A percentile compares a stretch with the other conserved stretches of the same genome.
These are phyloP conservation scores for Perca schrenkii DNA, from an alignment of 2,113 vertebrate genomes.

Conservation along the genomic window DNA sequence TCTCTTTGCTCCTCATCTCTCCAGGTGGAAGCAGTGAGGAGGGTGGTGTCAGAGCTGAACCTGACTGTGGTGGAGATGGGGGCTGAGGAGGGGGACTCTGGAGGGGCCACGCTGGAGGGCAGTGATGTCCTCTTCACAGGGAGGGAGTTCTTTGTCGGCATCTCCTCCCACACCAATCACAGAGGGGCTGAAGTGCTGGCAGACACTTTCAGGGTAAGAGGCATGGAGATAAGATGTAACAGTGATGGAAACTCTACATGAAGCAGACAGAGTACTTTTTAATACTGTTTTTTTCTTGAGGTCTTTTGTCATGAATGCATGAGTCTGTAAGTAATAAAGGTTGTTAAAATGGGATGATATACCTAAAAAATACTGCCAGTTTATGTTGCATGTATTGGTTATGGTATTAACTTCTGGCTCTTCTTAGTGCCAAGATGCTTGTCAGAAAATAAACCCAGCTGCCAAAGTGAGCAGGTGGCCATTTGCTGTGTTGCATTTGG, in stretches of 20 bases:
- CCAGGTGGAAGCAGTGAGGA: slow-evolving; percentile 88
- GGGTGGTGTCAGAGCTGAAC: slow-evolving; percentile 89
- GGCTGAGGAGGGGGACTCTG: slow-evolving; percentile 77
- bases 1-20: not conserved
- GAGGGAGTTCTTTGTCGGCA: slow-evolving; percentile 92
- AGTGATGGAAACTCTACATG: not conserved
- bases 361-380: no score
- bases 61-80: slow-evolving; percentile 88
- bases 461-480: slow-evolving; percentile 69
- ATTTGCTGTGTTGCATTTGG: slow-evolving; percentile 54
- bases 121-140: slow-evolving; percentile 93
- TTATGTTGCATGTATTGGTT: no score
- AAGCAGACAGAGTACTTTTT: not conserved
- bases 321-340: not conserved
- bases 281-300: not conserved
- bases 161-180: slow-evolving; percentile 93
- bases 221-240: not conserved
- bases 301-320: not conserved
- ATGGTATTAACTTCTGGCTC: no score
- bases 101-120: slow-evolving; percentile 90
- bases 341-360: not conserved
- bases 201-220: slow-evolving; percentile 88
- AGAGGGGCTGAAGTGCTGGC: slow-evolving; percentile 91
- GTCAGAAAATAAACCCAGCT: slow-evolving; percentile 15
- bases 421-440: not conserved